Base-by-base conservation (phyloP, 1,140 invertebrate species). In the Halictus rubicundus region DNA sequence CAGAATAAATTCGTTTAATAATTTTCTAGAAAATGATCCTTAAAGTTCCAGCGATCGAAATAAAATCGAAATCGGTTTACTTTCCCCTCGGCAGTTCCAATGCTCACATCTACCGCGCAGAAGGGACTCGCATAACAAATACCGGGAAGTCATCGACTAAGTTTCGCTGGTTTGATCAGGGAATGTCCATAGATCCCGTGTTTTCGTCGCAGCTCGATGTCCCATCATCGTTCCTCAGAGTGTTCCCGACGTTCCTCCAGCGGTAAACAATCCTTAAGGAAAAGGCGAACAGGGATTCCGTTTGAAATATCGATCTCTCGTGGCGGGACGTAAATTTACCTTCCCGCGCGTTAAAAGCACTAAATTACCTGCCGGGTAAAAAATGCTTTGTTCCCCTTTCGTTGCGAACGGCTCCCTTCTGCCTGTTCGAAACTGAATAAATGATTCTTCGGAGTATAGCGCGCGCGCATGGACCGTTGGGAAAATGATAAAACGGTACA, bases 221-320 rank as follows among this genome's bases (percentile, higher is more conserved):
- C 21, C 65, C 27, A 23, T 39, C 46, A 25, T 21, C 52, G 21
- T 37, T 10, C 14, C 10, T 37, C 32, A 14, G 49, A 16, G 27
- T 27, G 39, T 52, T 27, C 61, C 23, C 42, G 14, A 3, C 14
- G 57, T 81, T 70, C 32, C 32, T 49, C 27, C 57, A 59, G 49
- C 27, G 49, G 46, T 25, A 73, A 77, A n/a, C 39, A 32, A 77
- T 80, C 49, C 46, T 16, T 16, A 16, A 69, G 68, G 25, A 19
- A 10, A 69, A 14, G 23, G 23, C 23, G 32, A 32, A 23, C 14
- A 37, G 32, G 16, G n/a, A 68, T 59, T n/a, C 71, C 12, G 1
- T 39, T 21, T 82, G 68, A 82, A 83, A 83, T 83, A 81, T 83
- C 81, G 82, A 71, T 68, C 73, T 66, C 63, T 14, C 61, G 57